Evolutionary conservation across 2,797 vertebrate genomes (phyloP).

Genomic region (Astyanax mexicanus): DNA sequence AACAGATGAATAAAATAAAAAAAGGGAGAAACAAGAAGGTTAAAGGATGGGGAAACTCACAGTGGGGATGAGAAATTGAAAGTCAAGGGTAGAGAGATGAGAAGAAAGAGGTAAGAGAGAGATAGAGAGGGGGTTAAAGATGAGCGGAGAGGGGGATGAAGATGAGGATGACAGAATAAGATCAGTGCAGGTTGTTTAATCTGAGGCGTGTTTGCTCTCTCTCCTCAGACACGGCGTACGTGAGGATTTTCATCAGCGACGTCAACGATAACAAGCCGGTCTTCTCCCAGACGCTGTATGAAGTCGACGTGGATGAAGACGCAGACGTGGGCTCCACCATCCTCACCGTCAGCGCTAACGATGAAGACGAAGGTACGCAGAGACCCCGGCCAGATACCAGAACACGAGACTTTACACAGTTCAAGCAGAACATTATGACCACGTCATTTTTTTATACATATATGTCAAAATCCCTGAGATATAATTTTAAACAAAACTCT

Average conservation of each 20-base stretch:
- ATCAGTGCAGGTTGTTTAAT: slow-evolving; percentile 63
- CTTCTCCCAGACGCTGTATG: slow-evolving; percentile 82
- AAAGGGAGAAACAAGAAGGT: slow-evolving; percentile 49
- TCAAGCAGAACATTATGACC: too few relatives aligned
- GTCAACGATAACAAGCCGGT: slow-evolving; percentile 91
- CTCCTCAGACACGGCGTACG: slow-evolving; percentile 85
- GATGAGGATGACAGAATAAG: slow-evolving; percentile 67
- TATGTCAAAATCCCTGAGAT: too few relatives aligned
- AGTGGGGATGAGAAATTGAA: too few relatives aligned
- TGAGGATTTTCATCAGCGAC: slow-evolving; percentile 87
- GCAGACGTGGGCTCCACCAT: slow-evolving; percentile 85
- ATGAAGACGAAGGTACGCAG: slow-evolving; percentile 93
- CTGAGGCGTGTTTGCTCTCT: slow-evolving; percentile 61
- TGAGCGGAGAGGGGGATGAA: slow-evolving; percentile 27
- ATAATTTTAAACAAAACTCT: too few relatives aligned
- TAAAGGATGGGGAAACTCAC: too few relatives aligned
- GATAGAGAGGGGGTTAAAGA: slow-evolving; percentile 8
- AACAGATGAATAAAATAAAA: not conserved
- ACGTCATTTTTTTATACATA: too few relatives aligned
- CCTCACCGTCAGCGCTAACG: slow-evolving; percentile 85
- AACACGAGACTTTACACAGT: too few relatives aligned
- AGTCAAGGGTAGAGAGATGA: too few relatives aligned
- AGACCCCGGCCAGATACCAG: too few relatives aligned
- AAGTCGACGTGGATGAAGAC: slow-evolving; percentile 86
- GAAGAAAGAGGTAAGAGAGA: not conserved